phyloP scores from a whole-genome alignment of 2,888 invertebrate genomes.

The Platycheirus albimanus region DNA sequence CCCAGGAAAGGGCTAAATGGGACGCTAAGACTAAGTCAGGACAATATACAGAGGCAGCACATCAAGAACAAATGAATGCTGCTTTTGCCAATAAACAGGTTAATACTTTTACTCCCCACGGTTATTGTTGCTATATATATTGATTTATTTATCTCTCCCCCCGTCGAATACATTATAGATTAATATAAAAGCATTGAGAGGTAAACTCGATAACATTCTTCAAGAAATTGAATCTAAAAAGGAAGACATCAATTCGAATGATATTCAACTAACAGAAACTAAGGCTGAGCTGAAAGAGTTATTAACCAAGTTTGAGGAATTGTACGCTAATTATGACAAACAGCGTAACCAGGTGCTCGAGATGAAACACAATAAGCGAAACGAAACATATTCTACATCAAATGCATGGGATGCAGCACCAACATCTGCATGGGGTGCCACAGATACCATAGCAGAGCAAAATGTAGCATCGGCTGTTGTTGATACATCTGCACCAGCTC shows the following conservation, averaged over 20 bases:
- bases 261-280: slow-evolving; percentile 89
- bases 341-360: slow-evolving; percentile 85
- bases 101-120: slow-evolving; percentile 37
- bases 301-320: slow-evolving; percentile 87
- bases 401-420: slow-evolving; percentile 84
- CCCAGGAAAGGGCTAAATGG: slow-evolving; percentile 92
- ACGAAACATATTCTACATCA: slow-evolving; percentile 78
- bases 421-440: slow-evolving; percentile 77
- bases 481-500: slow-evolving; percentile 81
- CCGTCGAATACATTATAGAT: slow-evolving; percentile 22
- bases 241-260: slow-evolving; percentile 91
- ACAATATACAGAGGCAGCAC: slow-evolving; percentile 81
- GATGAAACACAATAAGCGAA: slow-evolving; percentile 84
- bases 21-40: slow-evolving; percentile 86
- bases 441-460: slow-evolving; percentile 78
- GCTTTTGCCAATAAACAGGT: slow-evolving; percentile 86
- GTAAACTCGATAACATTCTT: slow-evolving; percentile 89
- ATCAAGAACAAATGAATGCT: slow-evolving; percentile 85
- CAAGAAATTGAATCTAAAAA: slow-evolving; percentile 91
- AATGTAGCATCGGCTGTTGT: slow-evolving; percentile 65
- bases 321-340: slow-evolving; percentile 88
- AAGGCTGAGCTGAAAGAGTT: slow-evolving; percentile 87
- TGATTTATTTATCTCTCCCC: not conserved
- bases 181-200: slow-evolving; percentile 86
- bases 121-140: not conserved